Base-by-base conservation (phyloP, 1,140 invertebrate genomes). In the Atta texana region DNA sequence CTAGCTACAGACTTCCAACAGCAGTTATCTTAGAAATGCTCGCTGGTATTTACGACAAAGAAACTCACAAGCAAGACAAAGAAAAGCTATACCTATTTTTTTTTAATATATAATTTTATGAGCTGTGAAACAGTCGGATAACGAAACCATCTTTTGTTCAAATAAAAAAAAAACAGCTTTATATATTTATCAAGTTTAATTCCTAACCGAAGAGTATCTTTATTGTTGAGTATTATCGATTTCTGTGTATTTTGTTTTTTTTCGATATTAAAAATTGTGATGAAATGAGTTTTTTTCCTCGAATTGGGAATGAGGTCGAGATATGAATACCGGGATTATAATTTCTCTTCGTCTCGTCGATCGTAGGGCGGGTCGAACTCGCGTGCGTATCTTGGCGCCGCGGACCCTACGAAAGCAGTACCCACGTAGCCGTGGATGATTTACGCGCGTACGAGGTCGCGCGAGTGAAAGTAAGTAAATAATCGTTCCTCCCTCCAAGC, bases 381-480 rank as follows among this genome's bases (percentile, higher is more conserved):
- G 68, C 53, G 68, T 31, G 53, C 80, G 80, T 61, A 74, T 49
- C 80, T 82, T 49, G 57, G 57, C 57, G 49, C 31, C 75, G 57
- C 75, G 66, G 80, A 84, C 55, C 80, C 69, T 84, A 75, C 69
- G 69, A 84, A 74, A 84, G 80, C 80, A 24, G 55, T 84, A 82
- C 61, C 39, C 59, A 87, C 59, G 53, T 53, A 80, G 63, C 44
- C 63, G 51, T 76, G 61, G 39, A 89, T 76, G 76, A 87, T 87
- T 90, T 89, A 87, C 71, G 77, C 85, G 39, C 55, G 55, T 59
- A 63, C 63, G 53, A 78, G 51, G 90, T 76, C 69, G 85, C 78
- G 64, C 68, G 86, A 88, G 93, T 93, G 93, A 93, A 94, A 94
- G 93, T 93, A 93, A 93, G 90, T 84, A 89, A 93, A 93, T 91